phyloP scores from a whole-genome alignment of 2,113 vertebrate species.

The Fregetta grallaria region DNA sequence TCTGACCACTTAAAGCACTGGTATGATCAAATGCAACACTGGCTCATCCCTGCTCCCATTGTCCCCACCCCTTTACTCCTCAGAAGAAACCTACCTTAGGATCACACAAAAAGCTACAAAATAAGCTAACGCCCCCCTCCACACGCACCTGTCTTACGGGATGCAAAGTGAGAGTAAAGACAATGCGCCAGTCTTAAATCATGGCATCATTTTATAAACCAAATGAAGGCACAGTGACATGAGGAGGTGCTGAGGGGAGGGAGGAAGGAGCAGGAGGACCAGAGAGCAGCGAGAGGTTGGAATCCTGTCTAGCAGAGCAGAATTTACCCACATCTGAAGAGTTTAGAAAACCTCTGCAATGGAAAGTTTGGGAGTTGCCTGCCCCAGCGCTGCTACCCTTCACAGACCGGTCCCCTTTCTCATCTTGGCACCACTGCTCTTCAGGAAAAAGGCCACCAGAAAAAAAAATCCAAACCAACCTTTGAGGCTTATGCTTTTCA shows the following conservation, averaged over 20 bases:
- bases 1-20: slow-evolving; percentile 52
- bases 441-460: not conserved
- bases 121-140: not conserved
- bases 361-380: not conserved
- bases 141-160: not conserved
- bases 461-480: not conserved
- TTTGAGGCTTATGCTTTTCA: not conserved
- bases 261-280: not conserved
- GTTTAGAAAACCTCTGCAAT: not conserved
- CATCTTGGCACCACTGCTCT: not conserved
- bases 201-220: not conserved
- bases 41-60: not conserved
- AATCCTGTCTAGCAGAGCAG: not conserved
- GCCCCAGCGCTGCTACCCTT: not conserved
- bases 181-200: not conserved
- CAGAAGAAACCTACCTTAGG: not conserved
- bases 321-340: not conserved
- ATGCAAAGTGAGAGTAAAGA: not conserved
- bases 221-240: slow-evolving; percentile 60
- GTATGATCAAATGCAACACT: not conserved
- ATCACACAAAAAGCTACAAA: not conserved
- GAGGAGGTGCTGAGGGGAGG: not conserved
- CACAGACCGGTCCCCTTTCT: not conserved
- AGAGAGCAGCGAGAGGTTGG: not conserved
- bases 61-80: not conserved